Evolutionary conservation across 2,113 vertebrate genomes (phyloP).

Genomic region (Crotalus helleri): DNA sequence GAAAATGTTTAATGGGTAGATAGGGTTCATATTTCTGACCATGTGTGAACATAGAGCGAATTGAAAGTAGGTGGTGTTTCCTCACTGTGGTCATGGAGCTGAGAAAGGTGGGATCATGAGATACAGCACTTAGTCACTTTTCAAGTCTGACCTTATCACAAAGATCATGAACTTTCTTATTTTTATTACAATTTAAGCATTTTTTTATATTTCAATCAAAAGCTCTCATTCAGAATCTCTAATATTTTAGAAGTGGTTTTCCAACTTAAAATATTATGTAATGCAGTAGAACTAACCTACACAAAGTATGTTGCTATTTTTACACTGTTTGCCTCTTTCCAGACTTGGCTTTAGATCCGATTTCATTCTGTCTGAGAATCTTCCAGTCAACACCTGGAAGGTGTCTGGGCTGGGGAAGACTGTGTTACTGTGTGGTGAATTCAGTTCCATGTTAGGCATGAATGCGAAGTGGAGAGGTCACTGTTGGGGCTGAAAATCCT

Average conservation of each 20-base stretch:
- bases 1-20: neutral
- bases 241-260: neutral
- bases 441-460: neutral
- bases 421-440: neutral
- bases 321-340: neutral
- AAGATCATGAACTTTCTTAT: neutral
- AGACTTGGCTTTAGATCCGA: neutral
- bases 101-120: neutral
- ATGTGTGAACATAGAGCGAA: neutral
- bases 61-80: neutral
- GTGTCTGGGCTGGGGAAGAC: neutral
- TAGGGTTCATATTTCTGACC: neutral
- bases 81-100: neutral
- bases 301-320: neutral
- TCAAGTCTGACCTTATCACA: neutral
- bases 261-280: neutral
- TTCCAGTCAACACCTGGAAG: neutral
- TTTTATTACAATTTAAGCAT: neutral
- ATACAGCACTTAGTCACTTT: neutral
- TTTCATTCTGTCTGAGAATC: neutral
- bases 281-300: neutral
- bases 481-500: neutral
- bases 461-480: neutral
- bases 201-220: neutral
- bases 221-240: neutral